Evolutionary conservation across 2,113 vertebrate genomes (phyloP).

Genomic region (Leucoraja erinaceus): DNA sequence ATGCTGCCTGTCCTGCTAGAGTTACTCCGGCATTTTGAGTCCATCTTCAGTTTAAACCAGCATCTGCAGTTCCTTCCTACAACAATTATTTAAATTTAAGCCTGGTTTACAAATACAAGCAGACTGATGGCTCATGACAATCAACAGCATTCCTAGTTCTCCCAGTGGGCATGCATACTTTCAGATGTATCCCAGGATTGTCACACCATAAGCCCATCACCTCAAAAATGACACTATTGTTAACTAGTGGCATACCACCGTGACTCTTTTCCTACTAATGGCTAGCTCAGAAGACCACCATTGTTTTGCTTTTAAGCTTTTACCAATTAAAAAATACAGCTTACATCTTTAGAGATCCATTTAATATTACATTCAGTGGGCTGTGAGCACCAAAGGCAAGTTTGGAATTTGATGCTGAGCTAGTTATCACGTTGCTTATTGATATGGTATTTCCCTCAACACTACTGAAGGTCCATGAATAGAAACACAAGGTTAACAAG

Average conservation of each 20-base stretch:
- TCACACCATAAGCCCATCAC: background rate
- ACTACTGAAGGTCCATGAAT: background rate
- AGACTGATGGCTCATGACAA: background rate
- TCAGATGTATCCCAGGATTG: background rate
- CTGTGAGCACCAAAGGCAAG: background rate
- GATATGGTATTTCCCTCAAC: background rate
- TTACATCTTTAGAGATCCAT: background rate
- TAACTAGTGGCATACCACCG: background rate
- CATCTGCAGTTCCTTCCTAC: too few species aligned
- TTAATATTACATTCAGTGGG: background rate
- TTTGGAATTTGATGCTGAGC: background rate
- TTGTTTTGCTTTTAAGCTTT: background rate
- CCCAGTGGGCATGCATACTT: background rate
- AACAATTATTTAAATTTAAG: too few species aligned
- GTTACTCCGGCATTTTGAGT: too few species aligned
- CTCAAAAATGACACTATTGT: background rate
- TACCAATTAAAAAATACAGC: background rate
- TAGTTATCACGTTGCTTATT: background rate
- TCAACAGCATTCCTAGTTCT: background rate
- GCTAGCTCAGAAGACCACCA: background rate
- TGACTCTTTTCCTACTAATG: background rate
- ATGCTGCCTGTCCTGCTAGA: too few species aligned
- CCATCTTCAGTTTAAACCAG: too few species aligned
- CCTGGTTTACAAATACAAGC: background rate
- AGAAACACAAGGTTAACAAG: background rate